These are phyloP conservation scores for Philereme vetulata DNA, from an alignment of 2,888 invertebrate species.

Conservation along the genomic window DNA sequence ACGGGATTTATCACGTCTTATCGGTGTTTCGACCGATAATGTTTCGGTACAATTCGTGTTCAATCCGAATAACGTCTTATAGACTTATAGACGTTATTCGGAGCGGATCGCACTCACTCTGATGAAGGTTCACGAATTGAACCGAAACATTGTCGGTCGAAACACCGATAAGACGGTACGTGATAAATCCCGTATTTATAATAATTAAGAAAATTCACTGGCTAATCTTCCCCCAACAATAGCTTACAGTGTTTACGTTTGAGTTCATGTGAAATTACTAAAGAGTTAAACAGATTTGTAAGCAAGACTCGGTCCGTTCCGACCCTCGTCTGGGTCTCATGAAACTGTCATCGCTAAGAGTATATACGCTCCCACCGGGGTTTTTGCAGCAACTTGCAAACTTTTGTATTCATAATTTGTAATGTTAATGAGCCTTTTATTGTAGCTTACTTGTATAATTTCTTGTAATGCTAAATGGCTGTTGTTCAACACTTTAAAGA, in stretches of 20 bases:
- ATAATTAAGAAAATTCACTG: too few relatives aligned
- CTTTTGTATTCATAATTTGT: slow-evolving; percentile 36
- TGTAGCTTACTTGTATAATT: slow-evolving; percentile 24
- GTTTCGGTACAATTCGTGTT: too few relatives aligned
- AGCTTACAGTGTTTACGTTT: slow-evolving; percentile 10
- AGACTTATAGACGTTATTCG: too few relatives aligned
- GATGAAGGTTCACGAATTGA: too few relatives aligned
- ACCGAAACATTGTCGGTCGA: too few relatives aligned
- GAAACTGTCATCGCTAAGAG: slow-evolving; percentile 34
- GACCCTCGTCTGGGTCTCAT: slow-evolving; percentile 32
- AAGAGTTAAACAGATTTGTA: slow-evolving; percentile 19
- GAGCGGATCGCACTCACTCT: too few relatives aligned
- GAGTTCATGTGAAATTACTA: slow-evolving; percentile 20
- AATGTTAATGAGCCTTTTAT: slow-evolving; percentile 26
- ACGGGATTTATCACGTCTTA: too few relatives aligned
- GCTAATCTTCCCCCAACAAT: background rate
- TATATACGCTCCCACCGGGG: slow-evolving; percentile 23
- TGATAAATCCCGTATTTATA: too few relatives aligned
- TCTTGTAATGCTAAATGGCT: slow-evolving; percentile 20
- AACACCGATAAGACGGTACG: too few relatives aligned
- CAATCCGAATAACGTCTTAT: too few relatives aligned
- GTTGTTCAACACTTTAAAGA: slow-evolving; percentile 18
- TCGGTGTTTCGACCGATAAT: too few relatives aligned
- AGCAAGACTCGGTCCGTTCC: slow-evolving; percentile 5
- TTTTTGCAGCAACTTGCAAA: slow-evolving; percentile 37